Evolutionary conservation across 2,113 vertebrate species (phyloP).

Genomic region (Upupa epops): DNA sequence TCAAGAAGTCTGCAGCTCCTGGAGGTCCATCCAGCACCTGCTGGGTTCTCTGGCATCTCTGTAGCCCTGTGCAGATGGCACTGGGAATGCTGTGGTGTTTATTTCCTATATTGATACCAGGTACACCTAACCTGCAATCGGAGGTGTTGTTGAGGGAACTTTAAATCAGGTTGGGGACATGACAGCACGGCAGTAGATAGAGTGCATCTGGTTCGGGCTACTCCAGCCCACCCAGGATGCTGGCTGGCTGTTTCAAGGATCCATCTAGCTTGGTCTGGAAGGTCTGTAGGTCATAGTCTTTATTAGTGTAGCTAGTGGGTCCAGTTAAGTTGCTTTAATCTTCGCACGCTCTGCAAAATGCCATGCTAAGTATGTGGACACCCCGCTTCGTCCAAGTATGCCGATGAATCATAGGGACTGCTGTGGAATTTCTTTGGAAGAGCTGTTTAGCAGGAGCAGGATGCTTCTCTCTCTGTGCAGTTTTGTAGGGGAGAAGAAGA

Average conservation of each 20-base stretch:
- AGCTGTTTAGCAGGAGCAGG: not conserved
- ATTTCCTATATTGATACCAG: rapidly evolving
- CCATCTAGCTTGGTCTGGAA: not conserved
- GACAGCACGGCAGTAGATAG: rapidly evolving
- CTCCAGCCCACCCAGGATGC: not conserved
- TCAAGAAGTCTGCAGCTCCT: not conserved
- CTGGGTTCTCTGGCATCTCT: rapidly evolving
- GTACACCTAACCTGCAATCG: not conserved
- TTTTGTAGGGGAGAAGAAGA: not conserved
- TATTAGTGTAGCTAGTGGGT: not conserved
- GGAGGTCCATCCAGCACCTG: not conserved
- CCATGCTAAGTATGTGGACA: not conserved
- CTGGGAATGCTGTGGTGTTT: not conserved
- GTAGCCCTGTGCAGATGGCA: rapidly evolving
- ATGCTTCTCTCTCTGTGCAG: not conserved
- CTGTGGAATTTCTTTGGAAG: not conserved
- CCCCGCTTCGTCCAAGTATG: not conserved
- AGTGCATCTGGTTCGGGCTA: rapidly evolving
- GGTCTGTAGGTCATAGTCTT: not conserved
- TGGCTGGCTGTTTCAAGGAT: not conserved
- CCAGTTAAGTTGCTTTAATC: not conserved
- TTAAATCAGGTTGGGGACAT: not conserved
- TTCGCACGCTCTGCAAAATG: not conserved
- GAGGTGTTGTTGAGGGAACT: not conserved
- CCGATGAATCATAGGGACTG: not conserved